Base-by-base conservation (phyloP, 2,113 vertebrate genomes). In the Illadopsis cleaveri region DNA sequence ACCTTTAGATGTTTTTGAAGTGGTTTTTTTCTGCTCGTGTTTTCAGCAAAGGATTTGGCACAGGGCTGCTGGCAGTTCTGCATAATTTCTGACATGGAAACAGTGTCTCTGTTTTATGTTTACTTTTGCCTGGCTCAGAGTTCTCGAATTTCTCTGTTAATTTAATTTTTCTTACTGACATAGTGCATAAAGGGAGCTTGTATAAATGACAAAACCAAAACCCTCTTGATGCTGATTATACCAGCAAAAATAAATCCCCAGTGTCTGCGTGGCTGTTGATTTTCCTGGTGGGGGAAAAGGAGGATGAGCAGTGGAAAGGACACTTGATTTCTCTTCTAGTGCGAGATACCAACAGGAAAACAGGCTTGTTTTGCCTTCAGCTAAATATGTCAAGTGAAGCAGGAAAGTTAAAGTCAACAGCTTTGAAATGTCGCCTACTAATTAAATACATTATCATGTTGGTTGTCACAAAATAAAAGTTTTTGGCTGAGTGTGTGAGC, bases 351-450 rank as follows among this genome's bases (percentile, higher is more conserved):
- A 83, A 68, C 65, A 95, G 86, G 72, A 93, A 84, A 76, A 79
- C 70, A 89, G 71, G 56, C 93, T 95, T 80, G 53, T 84, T 97
- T 96, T 95, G 85, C 86, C 76, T 84, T 94, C 42, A 97, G 85
- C 90, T 92, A 83, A 94, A 65, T 42, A 11, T 86, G 87, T 89
- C 90, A 89, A 95, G 68, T 73, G 72, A 86, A 94, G 73, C 82
- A 65, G 82, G 35, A 86, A 88, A 83, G 51, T 72, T 72, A 30
- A 92, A 85, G 31, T 54, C 40, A 95, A 35, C 81, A 94, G 95
- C 90, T 96, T 94, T 96, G 92, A 96, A 94, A 94, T 95, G 78
- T 82, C 21, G 24, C 68, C 85, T 86, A 6, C 79, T 90, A 79
- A 86, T 97, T 93, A 71, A 54, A 31, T 76, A 18, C 75, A 61